These are phyloP conservation scores for Melitaea cinxia DNA, from an alignment of 1,140 invertebrate genomes.

Conservation along the genomic window DNA sequence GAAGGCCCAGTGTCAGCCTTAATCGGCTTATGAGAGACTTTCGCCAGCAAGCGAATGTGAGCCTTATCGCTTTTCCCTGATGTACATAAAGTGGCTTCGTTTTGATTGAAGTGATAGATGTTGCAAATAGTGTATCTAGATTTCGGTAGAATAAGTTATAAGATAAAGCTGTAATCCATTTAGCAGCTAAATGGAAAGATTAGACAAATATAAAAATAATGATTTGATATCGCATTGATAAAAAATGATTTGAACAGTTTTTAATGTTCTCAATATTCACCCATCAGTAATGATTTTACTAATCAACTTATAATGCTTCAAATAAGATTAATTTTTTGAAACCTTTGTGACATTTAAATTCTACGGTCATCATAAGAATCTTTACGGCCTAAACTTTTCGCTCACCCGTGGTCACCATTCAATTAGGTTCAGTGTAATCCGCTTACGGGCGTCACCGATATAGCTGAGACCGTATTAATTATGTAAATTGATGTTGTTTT, in stretches of 20 bases:
- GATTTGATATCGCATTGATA: not conserved
- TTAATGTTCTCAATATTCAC: no score
- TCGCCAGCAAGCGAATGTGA: slow-evolving; percentile 20
- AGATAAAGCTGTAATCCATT: not conserved
- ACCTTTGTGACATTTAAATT: not conserved
- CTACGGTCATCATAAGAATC: not conserved
- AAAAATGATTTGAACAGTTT: no score
- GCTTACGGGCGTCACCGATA: slow-evolving; percentile 39
- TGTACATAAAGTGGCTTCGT: slow-evolving; percentile 12
- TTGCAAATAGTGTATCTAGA: not conserved
- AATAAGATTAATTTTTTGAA: not conserved
- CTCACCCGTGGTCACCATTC: slow-evolving; percentile 37
- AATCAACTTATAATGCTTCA: no score
- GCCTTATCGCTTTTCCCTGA: slow-evolving; percentile 14
- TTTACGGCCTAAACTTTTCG: slow-evolving; percentile 10
- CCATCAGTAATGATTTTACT: no score
- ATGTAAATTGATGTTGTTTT: slow-evolving; percentile 62
- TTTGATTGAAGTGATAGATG: not conserved
- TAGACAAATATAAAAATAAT: not conserved
- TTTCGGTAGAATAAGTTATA: not conserved
- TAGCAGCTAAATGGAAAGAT: not conserved
- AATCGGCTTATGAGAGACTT: slow-evolving; percentile 58
- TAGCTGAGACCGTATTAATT: slow-evolving; percentile 56
- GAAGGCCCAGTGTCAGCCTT: slow-evolving; percentile 44
- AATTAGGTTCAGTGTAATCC: slow-evolving; percentile 57